phyloP scores from a whole-genome alignment of 2,888 invertebrate genomes.

The Azorinus chamasolen region DNA sequence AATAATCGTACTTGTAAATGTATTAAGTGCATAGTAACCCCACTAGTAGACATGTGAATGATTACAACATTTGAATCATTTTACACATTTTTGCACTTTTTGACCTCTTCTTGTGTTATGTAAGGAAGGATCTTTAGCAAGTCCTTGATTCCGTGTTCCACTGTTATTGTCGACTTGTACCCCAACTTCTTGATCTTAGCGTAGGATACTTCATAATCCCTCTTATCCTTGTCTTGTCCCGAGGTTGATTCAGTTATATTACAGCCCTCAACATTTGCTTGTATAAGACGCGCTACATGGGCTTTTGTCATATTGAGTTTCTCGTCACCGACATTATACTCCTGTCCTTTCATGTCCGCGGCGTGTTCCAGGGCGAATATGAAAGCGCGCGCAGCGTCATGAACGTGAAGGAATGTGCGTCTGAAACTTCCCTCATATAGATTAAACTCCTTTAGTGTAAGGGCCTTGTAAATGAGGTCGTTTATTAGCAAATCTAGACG shows the following conservation, averaged over 20 bases:
- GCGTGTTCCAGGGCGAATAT: constrained; percentile 83
- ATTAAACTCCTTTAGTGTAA: constrained; percentile 81
- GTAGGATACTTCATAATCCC: too few relatives aligned
- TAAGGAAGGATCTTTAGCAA: constrained; percentile 83
- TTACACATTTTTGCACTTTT: too few relatives aligned
- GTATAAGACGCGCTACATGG: constrained; percentile 81
- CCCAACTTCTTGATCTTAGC: constrained; percentile 83
- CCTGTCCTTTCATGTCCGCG: constrained; percentile 81
- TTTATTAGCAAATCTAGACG: constrained; percentile 85
- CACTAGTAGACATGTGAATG: too few relatives aligned
- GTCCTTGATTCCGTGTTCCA: constrained; percentile 83
- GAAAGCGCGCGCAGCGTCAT: constrained; percentile 85
- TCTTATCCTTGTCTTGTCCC: constrained; percentile 85
- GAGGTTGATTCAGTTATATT: constrained; percentile 72
- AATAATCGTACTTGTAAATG: too few relatives aligned
- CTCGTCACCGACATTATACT: constrained; percentile 86
- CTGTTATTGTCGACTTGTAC: constrained; percentile 80
- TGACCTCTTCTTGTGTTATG: constrained; percentile 66
- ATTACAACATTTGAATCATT: too few relatives aligned
- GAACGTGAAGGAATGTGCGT: constrained; percentile 85
- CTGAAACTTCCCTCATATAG: constrained; percentile 85
- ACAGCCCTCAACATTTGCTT: too few relatives aligned
- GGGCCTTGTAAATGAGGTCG: constrained; percentile 83
- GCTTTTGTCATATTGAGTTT: constrained; percentile 85
- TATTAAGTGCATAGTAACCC: too few relatives aligned